A percentile compares a stretch with the other conserved stretches of the same genome.
These are phyloP conservation scores for Trinectes maculatus DNA, from an alignment of 2,113 vertebrate species.

Conservation along the genomic window DNA sequence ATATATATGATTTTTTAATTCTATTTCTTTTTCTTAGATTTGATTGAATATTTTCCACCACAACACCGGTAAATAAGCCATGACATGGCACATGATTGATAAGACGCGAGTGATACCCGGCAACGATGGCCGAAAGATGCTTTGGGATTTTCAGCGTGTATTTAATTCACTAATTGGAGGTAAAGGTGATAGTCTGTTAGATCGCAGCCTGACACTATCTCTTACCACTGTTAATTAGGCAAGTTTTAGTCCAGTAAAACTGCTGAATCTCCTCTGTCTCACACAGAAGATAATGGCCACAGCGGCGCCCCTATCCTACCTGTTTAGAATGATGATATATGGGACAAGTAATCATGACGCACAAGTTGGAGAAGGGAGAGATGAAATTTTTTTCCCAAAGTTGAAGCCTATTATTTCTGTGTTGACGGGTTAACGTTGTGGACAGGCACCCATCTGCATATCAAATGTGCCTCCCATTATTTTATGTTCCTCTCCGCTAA, in stretches of 20 bases:
- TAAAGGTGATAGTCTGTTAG: slow-evolving; percentile 77
- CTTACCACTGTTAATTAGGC: slow-evolving; percentile 86
- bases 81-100: slow-evolving; percentile 17
- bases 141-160: slow-evolving; percentile 62
- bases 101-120: slow-evolving; percentile 25
- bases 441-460: slow-evolving; percentile 80
- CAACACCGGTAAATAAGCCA: background rate
- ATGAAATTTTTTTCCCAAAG: slow-evolving; percentile 72
- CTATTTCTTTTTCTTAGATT: slow-evolving; percentile 25
- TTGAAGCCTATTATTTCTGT: slow-evolving; percentile 71
- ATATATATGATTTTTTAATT: too few relatives aligned
- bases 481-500: slow-evolving; percentile 70
- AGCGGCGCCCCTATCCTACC: slow-evolving; percentile 74
- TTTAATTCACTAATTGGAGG: slow-evolving; percentile 82
- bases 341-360: slow-evolving; percentile 84
- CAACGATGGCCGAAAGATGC: slow-evolving; percentile 54
- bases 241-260: slow-evolving; percentile 85
- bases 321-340: slow-evolving; percentile 90
- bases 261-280: slow-evolving; percentile 85
- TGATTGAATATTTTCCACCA: slow-evolving; percentile 1
- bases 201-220: slow-evolving; percentile 81
- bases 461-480: slow-evolving; percentile 79
- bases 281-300: slow-evolving; percentile 82
- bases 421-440: slow-evolving; percentile 71
- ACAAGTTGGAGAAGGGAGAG: slow-evolving; percentile 80